Base-by-base conservation (phyloP, 2,797 vertebrate genomes). In the Gymnothorax reevesii region DNA sequence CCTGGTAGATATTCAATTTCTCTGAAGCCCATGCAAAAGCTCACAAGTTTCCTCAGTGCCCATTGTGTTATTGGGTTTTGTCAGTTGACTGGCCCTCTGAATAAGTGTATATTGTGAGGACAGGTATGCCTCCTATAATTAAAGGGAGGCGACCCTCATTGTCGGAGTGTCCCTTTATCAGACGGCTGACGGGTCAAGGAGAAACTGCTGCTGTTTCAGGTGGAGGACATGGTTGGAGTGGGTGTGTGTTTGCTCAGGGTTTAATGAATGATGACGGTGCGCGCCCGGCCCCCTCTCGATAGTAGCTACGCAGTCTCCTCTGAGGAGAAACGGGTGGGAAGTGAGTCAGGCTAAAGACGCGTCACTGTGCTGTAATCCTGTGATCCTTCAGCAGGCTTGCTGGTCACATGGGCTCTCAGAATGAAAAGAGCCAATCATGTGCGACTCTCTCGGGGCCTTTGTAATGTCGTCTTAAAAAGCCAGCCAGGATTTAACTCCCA, bases 311-410 rank as follows among this genome's bases (percentile, higher is more conserved):
- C 79, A 9, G 52, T 22, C 73, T 52, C 49, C 55, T 22, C 52
- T 20, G 20, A 59, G 13, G 33, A n/a, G 49, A 20, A 17, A 10
- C 3, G 69, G 10, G 27, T 49, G 73, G 69, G 55, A 57, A 8
- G 15, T 4, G 10, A 55, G 60, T 7, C 57, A 66, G 59, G 17
- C 20, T 9, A 22, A 42, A 80, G 75, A 20, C 66, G 64, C 54
- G 80, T 82, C 54, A 15, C 8, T 77, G 6, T 49, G 10, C 90
- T 90, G 91, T 94, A 95, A 94, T 90, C 88, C 93, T 92, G 88
- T 94, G 92, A 95, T 94, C 94, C 93, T 93, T 90, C 88, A 82
- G 87, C 90, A 90, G 91, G 69, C 87, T 86, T 85, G 82, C 57
- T 77, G 82, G 79, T 91, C 92, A 93, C 91, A 91, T 93, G 92